Evolutionary conservation across 1,140 invertebrate genomes (phyloP), one percentile per base, ranked within the genome.

Genomic region (Bombus huntii): DNA sequence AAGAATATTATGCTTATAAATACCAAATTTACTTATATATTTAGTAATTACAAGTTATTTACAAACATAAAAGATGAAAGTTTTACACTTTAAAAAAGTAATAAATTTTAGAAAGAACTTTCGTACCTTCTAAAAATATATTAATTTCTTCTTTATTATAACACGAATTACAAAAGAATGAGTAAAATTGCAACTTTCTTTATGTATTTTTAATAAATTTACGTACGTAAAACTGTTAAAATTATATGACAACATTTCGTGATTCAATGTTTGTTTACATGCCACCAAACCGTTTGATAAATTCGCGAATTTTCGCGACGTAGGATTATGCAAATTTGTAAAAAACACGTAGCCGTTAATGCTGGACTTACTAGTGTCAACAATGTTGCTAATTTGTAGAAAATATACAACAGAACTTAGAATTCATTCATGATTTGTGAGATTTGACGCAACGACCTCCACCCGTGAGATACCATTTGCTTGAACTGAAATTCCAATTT

Each of bases 401-500:
- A 87, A 92, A 93, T 92, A 89, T 92, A 92, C 91, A 34, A 91
- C 89, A 77, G 88, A 91, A 93, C 80, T 90, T 91, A 92, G 81
- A 92, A 93, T 95, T 95, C 95, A 95, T 93, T 95, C 95, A 95
- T 95, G 89, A 95, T 94, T 95, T 94, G 87, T 91, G 88, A 89
- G 93, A 94, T 91, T 93, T 93, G 93, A 93, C 92, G 93, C 93
- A 93, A 94, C 93, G 93, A 94, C 93, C 93, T 95, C 94, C 93
- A 95, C 93, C 94, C 92, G 92, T 92, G 86, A 91, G 94, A 95
- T 95, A 94, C 94, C 95, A 95, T 95, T 95, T 95, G 93, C 94
- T 95, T 92, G 88, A 92, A 93, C 90, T 91, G 87, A 83, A 84
- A 53, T 79, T 68, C 75, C 53, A 74, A 70, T 79, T 68, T 71